These are phyloP conservation scores for Pycnonotus jocosus DNA, from an alignment of 2,113 vertebrate genomes.

Conservation along the genomic window DNA sequence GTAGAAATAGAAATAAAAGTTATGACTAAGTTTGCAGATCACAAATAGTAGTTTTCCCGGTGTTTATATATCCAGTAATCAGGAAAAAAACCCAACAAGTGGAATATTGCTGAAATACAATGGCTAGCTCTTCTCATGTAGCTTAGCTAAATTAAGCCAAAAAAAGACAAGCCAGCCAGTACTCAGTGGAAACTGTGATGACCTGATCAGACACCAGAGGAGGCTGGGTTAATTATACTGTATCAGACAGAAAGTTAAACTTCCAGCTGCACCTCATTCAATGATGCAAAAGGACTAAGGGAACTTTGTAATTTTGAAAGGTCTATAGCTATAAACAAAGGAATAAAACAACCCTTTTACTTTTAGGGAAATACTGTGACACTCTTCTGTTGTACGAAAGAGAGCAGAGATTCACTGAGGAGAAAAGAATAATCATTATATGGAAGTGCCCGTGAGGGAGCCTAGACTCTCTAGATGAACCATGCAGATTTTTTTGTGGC, in stretches of 20 bases:
- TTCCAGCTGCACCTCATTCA: background rate
- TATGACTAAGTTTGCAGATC: background rate
- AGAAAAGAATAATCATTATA: background rate
- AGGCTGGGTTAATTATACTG: accelerated
- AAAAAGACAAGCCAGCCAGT: background rate
- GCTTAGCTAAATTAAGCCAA: background rate
- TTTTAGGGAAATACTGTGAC: background rate
- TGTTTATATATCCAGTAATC: background rate
- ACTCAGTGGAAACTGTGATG: background rate
- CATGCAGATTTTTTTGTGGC: background rate
- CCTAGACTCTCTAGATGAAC: background rate
- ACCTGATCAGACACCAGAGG: background rate
- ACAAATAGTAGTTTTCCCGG: background rate
- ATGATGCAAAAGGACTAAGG: background rate
- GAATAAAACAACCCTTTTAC: background rate
- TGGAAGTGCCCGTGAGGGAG: background rate
- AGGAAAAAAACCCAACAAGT: background rate
- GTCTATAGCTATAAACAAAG: background rate
- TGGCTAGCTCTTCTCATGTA: background rate
- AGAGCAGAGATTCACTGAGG: background rate
- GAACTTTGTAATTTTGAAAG: background rate
- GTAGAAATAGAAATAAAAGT: background rate
- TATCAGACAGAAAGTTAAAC: background rate
- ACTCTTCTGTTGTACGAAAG: background rate
- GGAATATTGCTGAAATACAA: background rate